A percentile compares a stretch with the other conserved stretches of the same genome.
These are phyloP conservation scores for Pseudorectes ferrugineus DNA, from an alignment of 2,113 vertebrate genomes.

Conservation along the genomic window DNA sequence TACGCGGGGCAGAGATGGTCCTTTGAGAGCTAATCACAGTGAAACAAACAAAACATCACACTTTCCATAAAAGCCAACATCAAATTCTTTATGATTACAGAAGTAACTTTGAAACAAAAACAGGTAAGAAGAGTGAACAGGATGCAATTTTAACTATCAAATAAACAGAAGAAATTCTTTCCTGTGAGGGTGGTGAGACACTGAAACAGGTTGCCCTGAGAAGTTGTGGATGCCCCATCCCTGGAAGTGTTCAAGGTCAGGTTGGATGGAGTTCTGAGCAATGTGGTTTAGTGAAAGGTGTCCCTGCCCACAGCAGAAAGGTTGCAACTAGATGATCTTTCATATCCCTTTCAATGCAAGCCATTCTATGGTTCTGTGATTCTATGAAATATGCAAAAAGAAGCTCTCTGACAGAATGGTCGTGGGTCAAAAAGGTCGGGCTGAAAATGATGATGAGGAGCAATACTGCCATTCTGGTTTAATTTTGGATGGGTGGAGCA, in stretches of 20 bases:
- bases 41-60: background rate
- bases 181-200: background rate
- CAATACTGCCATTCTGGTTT: background rate
- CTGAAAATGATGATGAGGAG: background rate
- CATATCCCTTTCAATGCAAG: background rate
- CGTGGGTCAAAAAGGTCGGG: accelerated
- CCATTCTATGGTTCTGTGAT: background rate
- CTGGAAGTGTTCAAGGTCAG: background rate
- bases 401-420: background rate
- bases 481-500: background rate
- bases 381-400: background rate
- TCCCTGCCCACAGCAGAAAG: background rate
- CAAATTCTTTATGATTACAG: background rate
- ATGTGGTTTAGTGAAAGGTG: background rate
- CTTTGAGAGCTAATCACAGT: accelerated
- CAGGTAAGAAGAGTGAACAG: background rate
- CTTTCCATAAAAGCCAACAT: background rate
- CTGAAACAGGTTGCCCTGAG: background rate
- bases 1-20: background rate
- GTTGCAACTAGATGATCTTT: background rate
- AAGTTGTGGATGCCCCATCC: background rate
- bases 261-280: background rate
- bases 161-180: background rate
- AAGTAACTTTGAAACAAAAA: background rate
- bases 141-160: background rate